These are phyloP conservation scores for Thera obeliscata DNA, from an alignment of 2,888 invertebrate genomes.

Conservation along the genomic window DNA sequence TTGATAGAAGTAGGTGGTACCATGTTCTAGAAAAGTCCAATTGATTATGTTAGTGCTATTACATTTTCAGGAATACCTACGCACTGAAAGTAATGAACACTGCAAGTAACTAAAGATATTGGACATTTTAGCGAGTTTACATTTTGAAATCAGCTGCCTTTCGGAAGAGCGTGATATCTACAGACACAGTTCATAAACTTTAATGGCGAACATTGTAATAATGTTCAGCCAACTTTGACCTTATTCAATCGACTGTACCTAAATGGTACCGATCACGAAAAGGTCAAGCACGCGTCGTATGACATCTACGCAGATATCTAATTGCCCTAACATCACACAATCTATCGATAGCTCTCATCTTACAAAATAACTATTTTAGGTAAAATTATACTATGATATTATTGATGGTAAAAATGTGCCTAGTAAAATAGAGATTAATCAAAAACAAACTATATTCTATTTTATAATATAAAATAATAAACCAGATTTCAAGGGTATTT, in stretches of 20 bases:
- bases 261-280: constrained; percentile 38
- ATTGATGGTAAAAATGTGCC: not conserved
- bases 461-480: constrained; percentile 9
- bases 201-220: constrained; percentile 13
- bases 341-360: constrained; percentile 28
- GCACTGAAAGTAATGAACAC: too few relatives aligned
- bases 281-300: constrained; percentile 53
- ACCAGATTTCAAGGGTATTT: constrained; percentile 7
- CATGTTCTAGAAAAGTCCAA: too few relatives aligned
- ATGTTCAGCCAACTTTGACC: constrained; percentile 25
- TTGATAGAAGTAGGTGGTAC: too few relatives aligned
- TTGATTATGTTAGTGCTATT: too few relatives aligned
- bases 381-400: not conserved
- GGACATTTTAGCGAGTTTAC: too few relatives aligned
- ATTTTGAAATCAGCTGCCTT: not conserved
- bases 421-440: not conserved
- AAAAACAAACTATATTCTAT: not conserved
- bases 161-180: not conserved
- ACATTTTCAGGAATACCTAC: too few relatives aligned
- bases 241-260: constrained; percentile 29
- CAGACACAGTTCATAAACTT: constrained; percentile 20
- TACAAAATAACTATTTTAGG: not conserved
- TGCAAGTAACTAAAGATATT: too few relatives aligned
- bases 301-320: constrained; percentile 38
- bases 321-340: constrained; percentile 27